Conservation (phyloP, 2,113 vertebrate species). For the Columbina picui region DNA sequence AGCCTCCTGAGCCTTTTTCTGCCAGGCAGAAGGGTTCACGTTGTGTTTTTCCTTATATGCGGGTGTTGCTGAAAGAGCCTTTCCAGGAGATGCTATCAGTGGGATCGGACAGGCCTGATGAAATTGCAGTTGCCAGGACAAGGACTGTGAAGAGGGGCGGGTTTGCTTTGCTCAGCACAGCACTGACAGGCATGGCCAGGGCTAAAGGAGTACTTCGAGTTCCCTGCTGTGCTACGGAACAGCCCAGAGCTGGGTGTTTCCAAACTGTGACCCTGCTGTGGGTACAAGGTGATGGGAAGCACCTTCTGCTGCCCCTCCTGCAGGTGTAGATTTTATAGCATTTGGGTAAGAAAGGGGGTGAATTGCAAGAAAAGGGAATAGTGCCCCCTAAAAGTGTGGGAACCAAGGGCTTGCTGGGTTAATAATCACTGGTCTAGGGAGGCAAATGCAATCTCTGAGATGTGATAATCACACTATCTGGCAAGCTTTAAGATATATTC, state of each 20-base stretch:
- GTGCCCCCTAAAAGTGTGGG: not conserved
- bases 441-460: not conserved
- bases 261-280: not conserved
- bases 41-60: fast-evolving
- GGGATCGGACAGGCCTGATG: fast-evolving
- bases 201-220: not conserved
- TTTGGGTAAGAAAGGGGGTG: not conserved
- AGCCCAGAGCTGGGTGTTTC: not conserved
- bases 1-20: not conserved
- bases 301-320: not conserved
- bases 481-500: not conserved
- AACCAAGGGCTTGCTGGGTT: not conserved
- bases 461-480: not conserved
- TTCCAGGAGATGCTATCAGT: fast-evolving
- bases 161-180: not conserved
- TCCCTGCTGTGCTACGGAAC: not conserved
- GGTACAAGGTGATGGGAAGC: not conserved
- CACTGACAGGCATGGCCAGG: not conserved
- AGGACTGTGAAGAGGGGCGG: not conserved
- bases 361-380: not conserved
- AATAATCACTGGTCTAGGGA: not conserved
- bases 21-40: not conserved
- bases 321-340: fast-evolving
- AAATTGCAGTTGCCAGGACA: fast-evolving
- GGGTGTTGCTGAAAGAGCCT: not conserved